Evolutionary conservation across 1,140 invertebrate genomes (phyloP), one percentile per base, ranked within the genome.

Genomic region (Drosophila biarmipes): DNA sequence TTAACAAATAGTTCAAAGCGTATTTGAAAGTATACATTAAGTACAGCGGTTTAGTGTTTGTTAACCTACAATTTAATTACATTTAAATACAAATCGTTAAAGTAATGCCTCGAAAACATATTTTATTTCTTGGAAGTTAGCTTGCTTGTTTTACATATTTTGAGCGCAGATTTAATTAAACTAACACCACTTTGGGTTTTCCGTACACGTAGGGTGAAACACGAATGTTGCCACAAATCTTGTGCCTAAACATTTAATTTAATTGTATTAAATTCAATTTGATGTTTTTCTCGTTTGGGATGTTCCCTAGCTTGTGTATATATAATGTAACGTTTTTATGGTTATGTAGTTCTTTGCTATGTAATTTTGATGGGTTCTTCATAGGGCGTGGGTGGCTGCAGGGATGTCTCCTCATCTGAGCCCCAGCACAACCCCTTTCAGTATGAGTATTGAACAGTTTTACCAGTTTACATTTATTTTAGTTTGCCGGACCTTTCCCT

Each of bases 1-100:
- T 75, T 79, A 87, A 87, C 82, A 79, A 73, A 87, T 82, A 63
- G 63, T 67, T 59, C 66, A 80, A 79, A 87, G 82, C 82, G 78
- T 75, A 63, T 85, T 61, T 62, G 48, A 82, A 86, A 86, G 45
- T 82, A 87, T 82, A 81, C 82, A 86, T 68, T 61, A 61, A 21
- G 59, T 74, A 40, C 52, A 75, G 55, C 75, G 37, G 49, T 73
- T 74, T 78, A 42, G 40, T 43, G 64, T 59, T 69, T 74, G 24
- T 58, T 63, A 66, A 77, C 54, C 71, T 86, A 69, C 51, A 68
- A 37, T 46, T 69, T 40, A 69, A 69, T 68, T 69, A 79, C 68
- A 72, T 68, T 72, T 82, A 63, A 81, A 68, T 78, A 87, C 54
- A 86, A 82, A 53, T 77, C 38, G 57, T 68, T 79, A 89, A 84